These are phyloP conservation scores for Lycocerus yunnanus DNA, from an alignment of 2,888 invertebrate genomes.

Conservation along the genomic window DNA sequence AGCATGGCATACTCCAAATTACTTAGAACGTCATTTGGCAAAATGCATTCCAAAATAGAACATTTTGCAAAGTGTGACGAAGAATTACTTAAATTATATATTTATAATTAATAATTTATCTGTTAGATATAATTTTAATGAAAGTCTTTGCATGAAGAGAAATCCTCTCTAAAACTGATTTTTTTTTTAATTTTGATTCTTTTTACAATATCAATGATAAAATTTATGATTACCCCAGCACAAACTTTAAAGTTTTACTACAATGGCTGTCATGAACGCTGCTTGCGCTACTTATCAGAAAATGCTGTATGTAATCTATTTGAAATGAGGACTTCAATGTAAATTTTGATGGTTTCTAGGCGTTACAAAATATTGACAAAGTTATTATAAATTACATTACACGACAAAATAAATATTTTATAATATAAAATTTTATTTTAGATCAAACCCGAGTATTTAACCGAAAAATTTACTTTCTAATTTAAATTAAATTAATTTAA, in stretches of 20 bases:
- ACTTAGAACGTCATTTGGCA: background rate
- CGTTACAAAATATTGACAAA: background rate
- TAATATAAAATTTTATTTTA: background rate
- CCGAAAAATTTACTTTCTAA: background rate
- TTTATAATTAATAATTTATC: no score
- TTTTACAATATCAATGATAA: background rate
- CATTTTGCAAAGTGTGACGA: no score
- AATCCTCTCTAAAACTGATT: no score
- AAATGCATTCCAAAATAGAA: background rate
- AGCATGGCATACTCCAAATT: background rate
- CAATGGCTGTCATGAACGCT: background rate
- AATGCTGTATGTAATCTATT: background rate
- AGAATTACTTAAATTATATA: no score
- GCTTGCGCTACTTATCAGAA: background rate
- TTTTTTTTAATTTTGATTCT: no score
- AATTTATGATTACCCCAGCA: background rate
- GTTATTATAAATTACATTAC: background rate
- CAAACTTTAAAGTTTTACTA: background rate
- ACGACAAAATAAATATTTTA: background rate
- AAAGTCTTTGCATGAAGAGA: no score
- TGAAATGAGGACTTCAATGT: background rate
- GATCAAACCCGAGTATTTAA: background rate
- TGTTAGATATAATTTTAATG: no score
- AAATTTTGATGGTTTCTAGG: background rate
- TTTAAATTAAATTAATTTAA: background rate